These are phyloP conservation scores for Cynaeus angustus DNA, from an alignment of 2,888 invertebrate species.

Conservation along the genomic window DNA sequence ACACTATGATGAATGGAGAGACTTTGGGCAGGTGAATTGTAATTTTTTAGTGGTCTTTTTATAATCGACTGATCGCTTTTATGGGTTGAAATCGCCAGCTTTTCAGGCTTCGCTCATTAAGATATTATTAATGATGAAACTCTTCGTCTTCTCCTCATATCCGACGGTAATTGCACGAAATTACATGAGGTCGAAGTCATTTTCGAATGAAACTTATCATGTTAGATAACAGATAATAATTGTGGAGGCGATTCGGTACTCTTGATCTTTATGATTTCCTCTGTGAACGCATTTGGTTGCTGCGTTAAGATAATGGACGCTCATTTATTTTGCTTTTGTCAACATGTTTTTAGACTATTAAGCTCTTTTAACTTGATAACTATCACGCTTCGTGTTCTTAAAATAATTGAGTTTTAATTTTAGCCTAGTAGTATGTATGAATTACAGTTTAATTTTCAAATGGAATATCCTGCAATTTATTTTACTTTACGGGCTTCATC, in stretches of 20 bases:
- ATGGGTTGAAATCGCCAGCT: background rate
- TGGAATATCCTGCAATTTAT: too few relatives aligned
- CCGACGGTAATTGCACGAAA: constrained; percentile 2
- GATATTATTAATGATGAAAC: background rate
- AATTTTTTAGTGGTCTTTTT: background rate
- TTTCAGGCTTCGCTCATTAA: too few relatives aligned
- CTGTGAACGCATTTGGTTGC: constrained; percentile 9
- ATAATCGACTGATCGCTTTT: background rate
- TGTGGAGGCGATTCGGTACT: constrained; percentile 16
- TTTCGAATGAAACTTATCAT: constrained; percentile 25
- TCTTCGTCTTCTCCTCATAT: background rate
- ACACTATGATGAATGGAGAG: background rate
- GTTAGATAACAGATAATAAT: constrained; percentile 14
- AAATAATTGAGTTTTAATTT: too few relatives aligned
- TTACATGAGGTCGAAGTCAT: constrained; percentile 32
- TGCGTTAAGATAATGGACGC: constrained; percentile 11
- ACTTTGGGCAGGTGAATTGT: background rate
- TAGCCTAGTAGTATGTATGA: too few relatives aligned
- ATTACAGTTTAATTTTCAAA: too few relatives aligned
- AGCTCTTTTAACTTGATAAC: too few relatives aligned
- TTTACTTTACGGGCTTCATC: too few relatives aligned
- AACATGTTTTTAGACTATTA: too few relatives aligned
- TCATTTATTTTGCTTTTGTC: background rate
- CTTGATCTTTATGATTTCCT: constrained; percentile 23
- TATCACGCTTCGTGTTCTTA: too few relatives aligned